Conservation (phyloP, 2,888 invertebrate species). For the Habrosyne pyritoides region DNA sequence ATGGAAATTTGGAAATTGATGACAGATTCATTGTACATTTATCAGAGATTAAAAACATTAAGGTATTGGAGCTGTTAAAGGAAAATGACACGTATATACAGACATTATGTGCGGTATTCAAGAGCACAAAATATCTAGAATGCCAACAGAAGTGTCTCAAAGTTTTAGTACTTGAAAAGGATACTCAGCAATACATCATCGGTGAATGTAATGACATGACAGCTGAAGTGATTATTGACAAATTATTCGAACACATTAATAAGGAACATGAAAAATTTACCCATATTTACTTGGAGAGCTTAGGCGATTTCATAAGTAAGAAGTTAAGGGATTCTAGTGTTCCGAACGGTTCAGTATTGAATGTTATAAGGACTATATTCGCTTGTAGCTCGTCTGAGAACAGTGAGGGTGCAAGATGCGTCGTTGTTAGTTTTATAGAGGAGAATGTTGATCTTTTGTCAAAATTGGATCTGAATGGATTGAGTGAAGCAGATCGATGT, state of each 20-base stretch:
- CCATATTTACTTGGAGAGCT: conserved; percentile 59
- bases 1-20: conserved; percentile 39
- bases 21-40: conserved; percentile 50
- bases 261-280: conserved; percentile 60
- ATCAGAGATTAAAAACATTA: conserved; percentile 22
- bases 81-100: conserved; percentile 34
- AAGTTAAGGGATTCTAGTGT: conserved; percentile 28
- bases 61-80: conserved; percentile 29
- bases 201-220: conserved; percentile 23
- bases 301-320: conserved; percentile 46
- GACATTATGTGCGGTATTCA: conserved; percentile 42
- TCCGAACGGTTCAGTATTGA: conserved; percentile 29
- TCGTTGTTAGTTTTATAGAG: conserved; percentile 56
- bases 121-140: conserved; percentile 50
- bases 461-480: conserved; percentile 18
- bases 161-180: conserved; percentile 49
- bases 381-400: conserved; percentile 58
- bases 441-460: conserved; percentile 37
- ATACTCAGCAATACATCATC: conserved; percentile 51
- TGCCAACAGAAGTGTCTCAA: conserved; percentile 62
- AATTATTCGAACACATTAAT: conserved; percentile 46
- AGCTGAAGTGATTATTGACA: conserved; percentile 36
- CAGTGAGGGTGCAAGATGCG: conserved; percentile 42
- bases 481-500: conserved; percentile 49
- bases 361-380: conserved; percentile 49